These are phyloP conservation scores for Puntigrus tetrazona DNA, from an alignment of 2,113 vertebrate species.

Conservation along the genomic window DNA sequence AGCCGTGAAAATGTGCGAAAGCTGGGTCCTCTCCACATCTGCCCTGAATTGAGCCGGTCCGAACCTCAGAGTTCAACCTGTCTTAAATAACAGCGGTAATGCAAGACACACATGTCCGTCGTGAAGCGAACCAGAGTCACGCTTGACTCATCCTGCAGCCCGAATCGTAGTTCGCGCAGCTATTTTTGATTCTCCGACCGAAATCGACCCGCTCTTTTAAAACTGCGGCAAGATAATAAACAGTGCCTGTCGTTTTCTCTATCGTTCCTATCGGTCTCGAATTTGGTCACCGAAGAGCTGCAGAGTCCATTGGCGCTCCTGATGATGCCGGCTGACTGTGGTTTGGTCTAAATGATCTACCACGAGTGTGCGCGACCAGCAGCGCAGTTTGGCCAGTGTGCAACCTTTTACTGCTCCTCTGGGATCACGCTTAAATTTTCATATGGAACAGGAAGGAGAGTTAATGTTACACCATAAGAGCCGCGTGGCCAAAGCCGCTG, in stretches of 20 bases:
- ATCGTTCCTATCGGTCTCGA: constrained; percentile 7
- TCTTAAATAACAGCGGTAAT: constrained; percentile 42
- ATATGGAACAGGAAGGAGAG: constrained; percentile 74
- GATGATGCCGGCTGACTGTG: constrained; percentile 45
- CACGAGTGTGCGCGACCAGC: constrained; percentile 65
- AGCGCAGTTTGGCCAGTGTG: constrained; percentile 63
- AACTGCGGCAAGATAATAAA: constrained; percentile 30
- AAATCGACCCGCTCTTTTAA: not conserved
- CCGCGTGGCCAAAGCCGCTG: constrained; percentile 56
- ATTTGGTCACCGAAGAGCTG: constrained; percentile 27
- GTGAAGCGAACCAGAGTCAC: constrained; percentile 36
- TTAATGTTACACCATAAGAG: constrained; percentile 72
- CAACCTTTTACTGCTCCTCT: constrained; percentile 69
- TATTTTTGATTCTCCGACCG: not conserved
- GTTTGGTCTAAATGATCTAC: constrained; percentile 66
- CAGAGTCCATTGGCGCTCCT: not conserved
- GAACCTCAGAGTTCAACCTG: constrained; percentile 33
- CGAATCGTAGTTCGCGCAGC: not conserved
- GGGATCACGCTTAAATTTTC: constrained; percentile 73
- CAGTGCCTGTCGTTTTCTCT: constrained; percentile 32
- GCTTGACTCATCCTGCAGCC: constrained; percentile 3
- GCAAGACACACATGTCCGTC: constrained; percentile 25
- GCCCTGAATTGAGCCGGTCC: constrained; percentile 18
- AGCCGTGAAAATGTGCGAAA: constrained; percentile 37
- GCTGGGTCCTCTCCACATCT: constrained; percentile 43